Base-by-base conservation (phyloP, 2,797 vertebrate species). In the Brachyrhaphis roseni region DNA sequence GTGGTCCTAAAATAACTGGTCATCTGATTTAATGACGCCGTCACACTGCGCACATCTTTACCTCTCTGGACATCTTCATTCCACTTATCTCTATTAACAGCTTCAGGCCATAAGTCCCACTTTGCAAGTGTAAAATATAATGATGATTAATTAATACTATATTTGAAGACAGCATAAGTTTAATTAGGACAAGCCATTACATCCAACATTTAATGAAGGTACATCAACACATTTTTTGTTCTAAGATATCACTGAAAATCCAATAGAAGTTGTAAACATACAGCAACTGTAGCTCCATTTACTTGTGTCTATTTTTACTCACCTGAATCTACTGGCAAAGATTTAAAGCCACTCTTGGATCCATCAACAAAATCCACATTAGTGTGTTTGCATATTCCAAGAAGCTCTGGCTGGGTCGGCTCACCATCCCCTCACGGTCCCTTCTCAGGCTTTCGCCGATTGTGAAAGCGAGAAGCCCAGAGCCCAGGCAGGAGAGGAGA, bases 1-100 rank as follows among this genome's bases (percentile, higher is more conserved):
- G 41, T 68, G 78, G 81, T 88, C 94, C 84, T 89, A 94, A 95
- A 95, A 95, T 95, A 95, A 94, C 91, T 34, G 78, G 84, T 89
- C 92, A 91, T 91, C 90, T 94, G 93, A 92, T 85, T n/a, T 75
- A 89, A 83, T 93, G 93, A 94, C 79, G 90, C 80, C 18, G 84
- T 84, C 88, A 86, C 87, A 84, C 84, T 86, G 84, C 88, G 81
- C 90, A 88, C 82, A 79, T 81, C 84, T 57, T 72, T 77, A 77
- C 74, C 82, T 87, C 84, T 83, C 74, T 72, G 74, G 78, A 83
- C 78, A 83, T 72, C 72, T 91, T 86, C 75, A 51, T 78, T 81
- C 49, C n/a, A 18, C 23, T 75, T 43, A 51, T 83, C 81, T 87
- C 73, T 70, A 53, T 64, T 68, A 77, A 86, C 79, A 75, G 77